These are phyloP conservation scores for Synergus umbraculus DNA, from an alignment of 2,888 invertebrate genomes.

Conservation along the genomic window DNA sequence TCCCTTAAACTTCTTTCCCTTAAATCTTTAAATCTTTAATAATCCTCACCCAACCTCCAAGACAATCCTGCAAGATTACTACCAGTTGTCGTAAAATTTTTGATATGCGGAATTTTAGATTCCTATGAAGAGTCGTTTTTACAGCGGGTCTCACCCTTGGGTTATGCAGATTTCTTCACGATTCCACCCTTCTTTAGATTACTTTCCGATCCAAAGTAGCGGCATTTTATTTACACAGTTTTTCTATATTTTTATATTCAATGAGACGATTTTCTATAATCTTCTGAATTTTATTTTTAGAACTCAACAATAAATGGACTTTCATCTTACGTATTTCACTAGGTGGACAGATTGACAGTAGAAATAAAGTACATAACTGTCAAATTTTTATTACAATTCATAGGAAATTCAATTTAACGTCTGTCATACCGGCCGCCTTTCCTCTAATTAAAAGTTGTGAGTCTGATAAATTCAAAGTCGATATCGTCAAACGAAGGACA, in stretches of 20 bases:
- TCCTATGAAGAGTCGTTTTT: conserved; percentile 18
- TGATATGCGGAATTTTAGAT: conserved; percentile 31
- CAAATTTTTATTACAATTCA: too few relatives aligned
- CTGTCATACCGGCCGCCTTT: not conserved
- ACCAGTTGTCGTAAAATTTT: conserved; percentile 28
- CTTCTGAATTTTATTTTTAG: too few relatives aligned
- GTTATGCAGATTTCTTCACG: conserved; percentile 31
- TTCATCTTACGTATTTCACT: not conserved
- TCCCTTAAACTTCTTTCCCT: not conserved
- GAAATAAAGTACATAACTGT: too few relatives aligned
- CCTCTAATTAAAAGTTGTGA: not conserved
- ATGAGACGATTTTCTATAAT: not conserved
- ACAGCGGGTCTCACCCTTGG: conserved; percentile 1
- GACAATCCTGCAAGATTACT: conserved; percentile 30
- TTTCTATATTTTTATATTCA: not conserved
- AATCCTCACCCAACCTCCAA: conserved; percentile 1
- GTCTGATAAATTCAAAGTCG: not conserved
- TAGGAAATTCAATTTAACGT: too few relatives aligned
- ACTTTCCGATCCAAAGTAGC: conserved; percentile 29
- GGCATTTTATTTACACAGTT: conserved; percentile 23
- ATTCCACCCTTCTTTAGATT: conserved; percentile 21
- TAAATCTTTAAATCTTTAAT: conserved; percentile 29
- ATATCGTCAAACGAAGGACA: not conserved
- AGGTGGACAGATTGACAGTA: too few relatives aligned
- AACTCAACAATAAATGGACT: not conserved